A percentile compares a stretch with the other conserved stretches of the same genome.
phyloP scores from a whole-genome alignment of 1,140 invertebrate species.

The Formica selysi region DNA sequence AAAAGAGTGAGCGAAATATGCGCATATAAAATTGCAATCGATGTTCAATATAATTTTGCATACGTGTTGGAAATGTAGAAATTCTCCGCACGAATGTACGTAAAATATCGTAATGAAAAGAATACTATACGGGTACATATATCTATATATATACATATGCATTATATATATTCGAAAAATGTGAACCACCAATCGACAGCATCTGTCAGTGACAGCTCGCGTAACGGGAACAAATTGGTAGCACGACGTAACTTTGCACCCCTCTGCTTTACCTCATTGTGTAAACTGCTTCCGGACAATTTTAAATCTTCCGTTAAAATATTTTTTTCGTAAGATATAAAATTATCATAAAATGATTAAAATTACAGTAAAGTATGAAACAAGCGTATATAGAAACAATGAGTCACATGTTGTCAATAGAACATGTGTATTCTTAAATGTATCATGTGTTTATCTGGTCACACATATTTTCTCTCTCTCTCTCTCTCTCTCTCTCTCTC shows the following conservation, averaged over 20 bases:
- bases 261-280: constrained; percentile 28
- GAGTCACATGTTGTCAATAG: not conserved
- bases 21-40: constrained; percentile 58
- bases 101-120: constrained; percentile 64
- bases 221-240: constrained; percentile 58
- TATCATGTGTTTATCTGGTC: not conserved
- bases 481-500: not conserved
- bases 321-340: not conserved
- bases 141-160: not conserved
- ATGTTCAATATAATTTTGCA: constrained; percentile 53
- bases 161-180: constrained; percentile 37
- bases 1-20: constrained; percentile 50
- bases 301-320: not conserved
- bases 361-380: not conserved
- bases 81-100: constrained; percentile 41
- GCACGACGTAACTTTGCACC: constrained; percentile 56
- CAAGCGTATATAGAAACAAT: not conserved
- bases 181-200: constrained; percentile 61
- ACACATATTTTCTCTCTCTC: not conserved
- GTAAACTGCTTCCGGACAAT: constrained; percentile 26
- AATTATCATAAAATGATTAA: not conserved
- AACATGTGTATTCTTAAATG: no score
- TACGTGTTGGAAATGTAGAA: constrained; percentile 49
- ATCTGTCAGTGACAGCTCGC: constrained; percentile 59
- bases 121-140: constrained; percentile 3